Percentiles rank a stretch among this genome's conserved stretches.
phyloP scores from a whole-genome alignment of 2,888 invertebrate genomes.

The Polydrusus cervinus region DNA sequence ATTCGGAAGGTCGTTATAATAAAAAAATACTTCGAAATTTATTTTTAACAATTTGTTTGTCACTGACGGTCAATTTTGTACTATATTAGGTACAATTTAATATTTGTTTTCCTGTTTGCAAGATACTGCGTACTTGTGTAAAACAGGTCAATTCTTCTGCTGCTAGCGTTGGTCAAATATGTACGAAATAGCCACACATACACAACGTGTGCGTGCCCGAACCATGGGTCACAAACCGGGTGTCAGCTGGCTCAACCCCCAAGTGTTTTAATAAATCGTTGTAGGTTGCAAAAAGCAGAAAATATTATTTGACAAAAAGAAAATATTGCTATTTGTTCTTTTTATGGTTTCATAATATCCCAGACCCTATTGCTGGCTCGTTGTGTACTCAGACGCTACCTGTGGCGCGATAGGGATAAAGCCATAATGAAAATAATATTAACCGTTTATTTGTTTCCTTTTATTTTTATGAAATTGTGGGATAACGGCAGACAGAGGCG shows the following conservation, averaged over 20 bases:
- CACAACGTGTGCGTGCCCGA: not conserved
- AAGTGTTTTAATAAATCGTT: constrained; percentile 27
- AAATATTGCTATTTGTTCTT: constrained; percentile 30
- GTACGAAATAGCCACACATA: constrained; percentile 8
- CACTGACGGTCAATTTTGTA: no score
- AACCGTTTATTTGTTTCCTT: constrained; percentile 19
- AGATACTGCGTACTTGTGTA: no score
- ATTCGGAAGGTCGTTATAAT: no score
- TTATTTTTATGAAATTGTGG: constrained; percentile 11
- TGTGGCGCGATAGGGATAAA: constrained; percentile 15
- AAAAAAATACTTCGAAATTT: no score
- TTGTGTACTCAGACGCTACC: constrained; percentile 29
- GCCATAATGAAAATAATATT: constrained; percentile 30
- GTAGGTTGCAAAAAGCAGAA: constrained; percentile 23
- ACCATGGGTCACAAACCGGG: not conserved
- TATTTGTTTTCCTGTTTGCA: no score
- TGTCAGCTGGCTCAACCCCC: constrained; percentile 19
- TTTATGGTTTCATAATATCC: constrained; percentile 34
- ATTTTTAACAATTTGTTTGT: no score
- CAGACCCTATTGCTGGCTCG: constrained; percentile 13
- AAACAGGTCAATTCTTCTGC: not conserved
- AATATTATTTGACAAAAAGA: constrained; percentile 31
- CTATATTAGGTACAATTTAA: no score
- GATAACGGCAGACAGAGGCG: not conserved
- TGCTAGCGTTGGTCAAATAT: not conserved